phyloP scores from a whole-genome alignment of 2,797 vertebrate species.

The Crax fasciolata region DNA sequence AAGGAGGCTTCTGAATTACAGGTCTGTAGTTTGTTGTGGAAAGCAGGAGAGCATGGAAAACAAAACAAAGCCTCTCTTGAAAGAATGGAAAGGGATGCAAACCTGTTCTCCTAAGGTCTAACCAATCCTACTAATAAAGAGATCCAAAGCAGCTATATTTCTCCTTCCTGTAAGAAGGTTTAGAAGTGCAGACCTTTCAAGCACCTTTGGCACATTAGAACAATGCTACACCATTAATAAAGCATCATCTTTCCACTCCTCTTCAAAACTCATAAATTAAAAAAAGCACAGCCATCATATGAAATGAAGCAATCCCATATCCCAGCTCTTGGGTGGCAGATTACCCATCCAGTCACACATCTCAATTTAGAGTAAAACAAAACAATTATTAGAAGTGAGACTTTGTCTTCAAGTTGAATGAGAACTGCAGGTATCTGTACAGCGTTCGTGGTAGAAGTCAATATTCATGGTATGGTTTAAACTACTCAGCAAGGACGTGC shows the following conservation, averaged over 20 bases:
- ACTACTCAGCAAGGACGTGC: not conserved
- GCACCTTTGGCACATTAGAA: not conserved
- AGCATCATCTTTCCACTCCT: not conserved
- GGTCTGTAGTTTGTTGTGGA: not conserved
- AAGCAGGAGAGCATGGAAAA: not conserved
- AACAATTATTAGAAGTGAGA: not conserved
- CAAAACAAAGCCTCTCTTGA: constrained; percentile 13
- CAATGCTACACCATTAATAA: not conserved
- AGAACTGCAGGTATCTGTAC: not conserved
- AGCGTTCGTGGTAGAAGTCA: not conserved
- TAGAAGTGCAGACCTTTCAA: not conserved
- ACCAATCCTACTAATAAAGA: not conserved
- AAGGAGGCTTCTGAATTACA: constrained; percentile 28
- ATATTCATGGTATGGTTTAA: not conserved
- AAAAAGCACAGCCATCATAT: not conserved
- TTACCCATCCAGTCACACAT: not conserved
- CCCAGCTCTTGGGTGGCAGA: not conserved
- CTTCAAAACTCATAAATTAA: not conserved
- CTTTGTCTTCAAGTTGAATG: not conserved
- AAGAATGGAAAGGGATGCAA: constrained; percentile 1
- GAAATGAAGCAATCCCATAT: not conserved
- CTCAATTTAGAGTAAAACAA: not conserved
- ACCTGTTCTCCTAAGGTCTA: not conserved
- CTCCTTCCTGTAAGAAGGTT: not conserved
- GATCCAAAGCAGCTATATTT: not conserved